Evolutionary conservation across 2,797 vertebrate genomes (phyloP).

Genomic region (Kryptolebias ocellatus): DNA sequence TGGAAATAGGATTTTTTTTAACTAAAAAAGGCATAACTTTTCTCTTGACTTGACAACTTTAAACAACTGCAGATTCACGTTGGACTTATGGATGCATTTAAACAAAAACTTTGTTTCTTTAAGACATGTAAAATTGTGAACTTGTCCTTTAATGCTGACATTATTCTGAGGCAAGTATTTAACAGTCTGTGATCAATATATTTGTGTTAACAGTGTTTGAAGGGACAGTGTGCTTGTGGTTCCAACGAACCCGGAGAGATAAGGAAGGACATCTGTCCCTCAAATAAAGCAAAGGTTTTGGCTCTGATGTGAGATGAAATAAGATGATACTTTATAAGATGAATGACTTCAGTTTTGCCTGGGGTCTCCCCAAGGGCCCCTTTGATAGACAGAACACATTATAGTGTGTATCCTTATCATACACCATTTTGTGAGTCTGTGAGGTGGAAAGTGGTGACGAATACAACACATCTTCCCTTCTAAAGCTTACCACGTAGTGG

Average conservation of each 20-base stretch:
- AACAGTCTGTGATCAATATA: neutral
- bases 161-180: neutral
- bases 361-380: constrained; percentile 17
- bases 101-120: neutral
- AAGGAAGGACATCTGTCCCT: neutral
- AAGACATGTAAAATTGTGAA: neutral
- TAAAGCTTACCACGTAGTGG: constrained; percentile 3
- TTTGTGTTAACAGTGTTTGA: constrained; percentile 10
- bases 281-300: constrained; percentile 15
- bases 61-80: neutral
- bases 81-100: neutral
- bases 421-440: constrained; percentile 4
- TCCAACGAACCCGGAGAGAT: neutral
- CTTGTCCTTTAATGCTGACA: neutral
- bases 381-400: constrained; percentile 25
- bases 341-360: constrained; percentile 22
- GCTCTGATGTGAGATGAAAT: constrained; percentile 20
- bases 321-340: constrained; percentile 11
- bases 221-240: neutral
- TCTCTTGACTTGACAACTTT: neutral
- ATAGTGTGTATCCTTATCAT: constrained; percentile 12
- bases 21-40: no score
- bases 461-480: constrained; percentile 2
- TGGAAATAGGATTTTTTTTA: neutral
- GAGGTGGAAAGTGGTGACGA: neutral